Evolutionary conservation across 2,888 invertebrate genomes (phyloP), one percentile per base, ranked within the genome.

Genomic region (Ectobius pallidus): DNA sequence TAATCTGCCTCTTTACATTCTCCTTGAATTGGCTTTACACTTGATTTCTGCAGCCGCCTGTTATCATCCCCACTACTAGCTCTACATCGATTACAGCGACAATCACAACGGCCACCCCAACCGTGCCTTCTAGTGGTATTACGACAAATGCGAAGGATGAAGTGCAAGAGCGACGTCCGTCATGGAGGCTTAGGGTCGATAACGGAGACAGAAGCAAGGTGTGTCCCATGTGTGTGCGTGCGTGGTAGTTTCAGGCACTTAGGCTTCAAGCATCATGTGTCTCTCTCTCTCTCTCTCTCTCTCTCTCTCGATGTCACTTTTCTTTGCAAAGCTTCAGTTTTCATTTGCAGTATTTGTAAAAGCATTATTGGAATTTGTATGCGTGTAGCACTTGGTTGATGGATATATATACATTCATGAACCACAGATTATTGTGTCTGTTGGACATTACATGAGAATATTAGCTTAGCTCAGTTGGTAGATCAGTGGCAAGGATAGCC

Each of bases 111-210:
- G 86, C 86, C 78, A 84, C 84, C 77, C 83, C 86, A 58, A 84
- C 85, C 69, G 82, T 83, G 75, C 86, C 86, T 76, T 75, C 62
- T 76, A 72, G 76, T 58, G 73, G 75, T 67, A 62, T 42, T 62
- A 69, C 58, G 30, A 58, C 58, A 55, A 14, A 61, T 49, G 73
- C 73, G 20, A 70, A 74, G 25, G 71, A 76, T 20, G 72, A 76
- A 55, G 55, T 71, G 34, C 87, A 87, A 78, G 95, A 95, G 84
- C 89, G 95, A 78, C 91, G 95, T 81, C 95, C 96, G 52, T 95
- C 95, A 79, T 96, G 96, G 96, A 90, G 95, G 83, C 88, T 96
- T 81, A 90, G 92, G 83, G 91, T 95, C 85, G 95, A 95, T 87
- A 92, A 93, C 84, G 88, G 91, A 84, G 81, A 82, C 76, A 79